Percentiles rank a stretch among this genome's conserved stretches.
These are phyloP conservation scores for Orchestes rusci DNA, from an alignment of 2,888 invertebrate genomes.

Conservation along the genomic window DNA sequence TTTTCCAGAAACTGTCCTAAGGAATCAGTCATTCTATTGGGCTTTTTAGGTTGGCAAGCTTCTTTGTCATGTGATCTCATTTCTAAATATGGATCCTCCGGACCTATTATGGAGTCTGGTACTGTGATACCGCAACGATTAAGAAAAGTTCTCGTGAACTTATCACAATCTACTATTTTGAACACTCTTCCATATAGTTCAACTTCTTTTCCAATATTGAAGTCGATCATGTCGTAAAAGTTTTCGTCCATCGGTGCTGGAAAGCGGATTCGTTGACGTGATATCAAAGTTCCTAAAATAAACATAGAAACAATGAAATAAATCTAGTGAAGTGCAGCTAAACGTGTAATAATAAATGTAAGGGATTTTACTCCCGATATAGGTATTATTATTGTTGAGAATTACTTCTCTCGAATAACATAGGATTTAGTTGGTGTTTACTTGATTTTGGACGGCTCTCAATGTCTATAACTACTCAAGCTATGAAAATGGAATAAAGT, in stretches of 20 bases:
- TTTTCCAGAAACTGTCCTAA: slow-evolving; percentile 77
- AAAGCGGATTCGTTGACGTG: slow-evolving; percentile 73
- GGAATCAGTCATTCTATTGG: slow-evolving; percentile 53
- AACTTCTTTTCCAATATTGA: slow-evolving; percentile 77
- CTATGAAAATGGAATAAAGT: too few species aligned
- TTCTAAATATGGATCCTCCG: slow-evolving; percentile 50
- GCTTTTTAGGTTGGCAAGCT: slow-evolving; percentile 43
- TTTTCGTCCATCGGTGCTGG: slow-evolving; percentile 65
- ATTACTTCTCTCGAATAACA: too few species aligned
- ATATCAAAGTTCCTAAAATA: slow-evolving; percentile 65
- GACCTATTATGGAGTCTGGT: slow-evolving; percentile 57
- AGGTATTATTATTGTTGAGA: too few species aligned
- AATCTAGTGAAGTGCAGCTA: too few species aligned
- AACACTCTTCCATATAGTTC: slow-evolving; percentile 74
- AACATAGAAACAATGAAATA: too few species aligned
- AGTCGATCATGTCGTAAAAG: slow-evolving; percentile 76
- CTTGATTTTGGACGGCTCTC: too few species aligned
- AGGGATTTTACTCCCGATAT: too few species aligned
- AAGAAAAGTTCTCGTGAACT: slow-evolving; percentile 77
- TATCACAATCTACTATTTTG: slow-evolving; percentile 78
- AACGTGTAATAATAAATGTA: too few species aligned
- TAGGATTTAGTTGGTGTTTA: too few species aligned
- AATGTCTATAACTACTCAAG: too few species aligned
- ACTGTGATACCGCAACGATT: slow-evolving; percentile 79
- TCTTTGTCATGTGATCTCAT: slow-evolving; percentile 41